Evolutionary conservation across 2,113 vertebrate genomes (phyloP), one percentile per base, ranked within the genome.

Genomic region (Ptychochromis oligacanthus): DNA sequence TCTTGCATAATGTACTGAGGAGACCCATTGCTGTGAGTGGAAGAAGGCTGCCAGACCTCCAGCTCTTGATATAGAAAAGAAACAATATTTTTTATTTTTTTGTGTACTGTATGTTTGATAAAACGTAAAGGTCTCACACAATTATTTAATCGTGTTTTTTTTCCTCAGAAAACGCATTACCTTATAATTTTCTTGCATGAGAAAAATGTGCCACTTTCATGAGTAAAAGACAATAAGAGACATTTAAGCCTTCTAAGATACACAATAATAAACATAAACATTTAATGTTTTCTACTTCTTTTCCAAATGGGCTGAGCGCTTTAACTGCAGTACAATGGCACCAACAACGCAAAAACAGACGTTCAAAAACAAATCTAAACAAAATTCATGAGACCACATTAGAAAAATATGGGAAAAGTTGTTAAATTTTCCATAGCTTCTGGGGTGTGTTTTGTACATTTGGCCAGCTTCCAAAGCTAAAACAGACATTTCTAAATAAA

Each of bases 401-500:
- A 52, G 72, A 64, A 76, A 67, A 31, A 87, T 86, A 54, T n/a
- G 46, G 62, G 67, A 74, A 75, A 76, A 77, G 31, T 46, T 46
- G 34, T 62, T 52, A 26, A 4, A 55, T 78, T 87, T 77, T 88
- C 31, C 77, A 82, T 38, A 60, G 61, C 36, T 46, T 85, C 31
- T 64, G 9, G 82, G 74, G 22, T 38, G 9, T 31, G 5, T 75
- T 77, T 52, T 77, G 12, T 54, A 72, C 7, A 80, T 87, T 60
- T 84, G 65, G 31, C 76, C 64, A 52, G 31, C 62, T 64, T 79
- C 87, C 36, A 75, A 67, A 70, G 3, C 28, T 57, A 79, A 82
- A 89, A 88, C 18, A 89, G 82, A 75, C 36, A 62, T 55, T 58
- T 89, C 81, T 77, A 88, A 89, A 89, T 89, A 77, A 88, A 88